These are phyloP conservation scores for Procambarus virginalis DNA, from an alignment of 1,140 invertebrate species.

Conservation along the genomic window DNA sequence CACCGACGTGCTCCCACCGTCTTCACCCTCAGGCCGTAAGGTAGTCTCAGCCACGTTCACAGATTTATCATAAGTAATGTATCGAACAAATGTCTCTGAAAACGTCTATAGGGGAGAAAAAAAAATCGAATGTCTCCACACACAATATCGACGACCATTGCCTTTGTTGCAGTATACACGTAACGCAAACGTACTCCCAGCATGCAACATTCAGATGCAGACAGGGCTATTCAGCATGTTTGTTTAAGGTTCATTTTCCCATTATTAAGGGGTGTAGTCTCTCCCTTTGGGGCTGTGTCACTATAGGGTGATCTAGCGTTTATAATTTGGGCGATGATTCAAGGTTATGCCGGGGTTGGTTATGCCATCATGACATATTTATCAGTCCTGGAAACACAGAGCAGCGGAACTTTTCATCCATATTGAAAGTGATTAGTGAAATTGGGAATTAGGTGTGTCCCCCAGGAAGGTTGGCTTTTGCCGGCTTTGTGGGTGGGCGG, in stretches of 20 bases:
- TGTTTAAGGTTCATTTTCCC: conserved; percentile 1
- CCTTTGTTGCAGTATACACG: conserved; percentile 49
- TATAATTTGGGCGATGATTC: conserved; percentile 36
- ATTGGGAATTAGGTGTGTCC: conserved; percentile 24
- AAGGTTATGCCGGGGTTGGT: conserved; percentile 48
- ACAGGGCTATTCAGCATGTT: conserved; percentile 3
- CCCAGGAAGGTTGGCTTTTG: not conserved
- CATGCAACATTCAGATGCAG: conserved; percentile 43
- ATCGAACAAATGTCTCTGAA: not conserved
- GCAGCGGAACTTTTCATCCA: conserved; percentile 8
- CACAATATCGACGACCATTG: conserved; percentile 31
- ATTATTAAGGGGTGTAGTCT: not conserved
- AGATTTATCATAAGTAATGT: not conserved
- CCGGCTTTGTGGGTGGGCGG: not conserved
- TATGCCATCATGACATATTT: conserved; percentile 46
- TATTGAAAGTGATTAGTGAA: conserved; percentile 37
- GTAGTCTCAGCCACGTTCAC: not conserved
- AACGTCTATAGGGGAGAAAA: not conserved
- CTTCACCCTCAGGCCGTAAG: not conserved
- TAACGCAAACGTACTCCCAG: conserved; percentile 46
- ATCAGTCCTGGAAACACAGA: conserved; percentile 29
- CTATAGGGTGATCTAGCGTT: not conserved
- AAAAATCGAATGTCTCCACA: not conserved
- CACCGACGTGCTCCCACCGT: not conserved
- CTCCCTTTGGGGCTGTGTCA: not conserved